A percentile compares a stretch with the other conserved stretches of the same genome.
Conservation (phyloP, 1,140 invertebrate genomes). For the Diabrotica undecimpunctata region DNA sequence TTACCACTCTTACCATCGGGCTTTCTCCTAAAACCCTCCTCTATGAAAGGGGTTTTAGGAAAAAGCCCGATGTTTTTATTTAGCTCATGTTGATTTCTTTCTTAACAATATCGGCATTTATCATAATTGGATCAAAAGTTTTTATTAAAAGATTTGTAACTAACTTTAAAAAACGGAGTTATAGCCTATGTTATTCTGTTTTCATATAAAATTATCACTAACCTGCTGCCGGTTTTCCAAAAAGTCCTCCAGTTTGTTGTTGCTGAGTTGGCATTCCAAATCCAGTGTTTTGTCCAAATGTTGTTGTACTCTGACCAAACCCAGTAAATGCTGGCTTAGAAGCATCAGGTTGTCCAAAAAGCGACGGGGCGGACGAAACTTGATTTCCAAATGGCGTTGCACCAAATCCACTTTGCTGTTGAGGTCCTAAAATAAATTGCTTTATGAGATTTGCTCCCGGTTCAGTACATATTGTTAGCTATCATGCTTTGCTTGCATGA, state of each 20-base stretch:
- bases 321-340: conserved; percentile 41
- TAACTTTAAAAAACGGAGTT: too few species aligned
- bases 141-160: too few species aligned
- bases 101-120: too few species aligned
- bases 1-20: too few species aligned
- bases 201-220: neutral
- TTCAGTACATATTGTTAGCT: too few species aligned
- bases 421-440: conserved; percentile 26
- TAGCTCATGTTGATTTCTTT: too few species aligned
- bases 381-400: conserved; percentile 32
- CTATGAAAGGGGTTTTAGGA: too few species aligned
- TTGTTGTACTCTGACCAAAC: conserved; percentile 43
- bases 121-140: too few species aligned
- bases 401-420: conserved; percentile 33
- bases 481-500: too few species aligned
- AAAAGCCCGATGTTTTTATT: too few species aligned
- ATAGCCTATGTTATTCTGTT: too few species aligned
- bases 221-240: conserved; percentile 27
- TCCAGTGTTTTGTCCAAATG: conserved; percentile 46
- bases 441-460: neutral
- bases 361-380: conserved; percentile 43
- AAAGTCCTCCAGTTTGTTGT: conserved; percentile 22
- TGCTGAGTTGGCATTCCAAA: conserved; percentile 28
- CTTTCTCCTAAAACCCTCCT: too few species aligned
- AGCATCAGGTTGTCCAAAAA: conserved; percentile 51